A percentile compares a stretch with the other conserved stretches of the same genome.
These are phyloP conservation scores for Palythoa heliodiscus DNA, from an alignment of 92 coral and sea anemone genomes.

Conservation along the genomic window DNA sequence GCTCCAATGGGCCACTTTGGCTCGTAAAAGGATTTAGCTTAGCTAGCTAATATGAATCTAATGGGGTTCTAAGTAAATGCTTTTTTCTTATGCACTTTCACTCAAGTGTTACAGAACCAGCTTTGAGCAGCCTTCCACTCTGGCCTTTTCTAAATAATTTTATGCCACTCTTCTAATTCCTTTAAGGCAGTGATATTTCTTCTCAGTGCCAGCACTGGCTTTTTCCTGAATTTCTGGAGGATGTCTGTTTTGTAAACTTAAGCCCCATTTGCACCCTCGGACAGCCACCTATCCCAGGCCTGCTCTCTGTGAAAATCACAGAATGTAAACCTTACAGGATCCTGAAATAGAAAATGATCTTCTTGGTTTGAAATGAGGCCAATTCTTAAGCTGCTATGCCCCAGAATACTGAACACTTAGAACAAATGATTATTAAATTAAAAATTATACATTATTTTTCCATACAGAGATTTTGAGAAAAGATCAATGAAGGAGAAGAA, in stretches of 20 bases:
- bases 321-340: constrained; percentile 1
- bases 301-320: constrained; percentile 10
- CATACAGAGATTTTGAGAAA: too few relatives aligned
- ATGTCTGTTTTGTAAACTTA: background rate
- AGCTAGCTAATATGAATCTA: too few relatives aligned
- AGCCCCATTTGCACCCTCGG: background rate
- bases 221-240: background rate
- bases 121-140: background rate
- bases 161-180: background rate
- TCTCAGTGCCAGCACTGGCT: background rate
- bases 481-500: too few relatives aligned
- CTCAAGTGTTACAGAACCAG: background rate
- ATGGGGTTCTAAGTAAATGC: too few relatives aligned
- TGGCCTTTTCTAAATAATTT: background rate
- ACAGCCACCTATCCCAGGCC: background rate
- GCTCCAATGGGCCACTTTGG: too few relatives aligned
- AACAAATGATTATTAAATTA: too few relatives aligned
- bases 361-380: too few relatives aligned
- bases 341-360: background rate
- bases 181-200: background rate
- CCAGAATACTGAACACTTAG: too few relatives aligned
- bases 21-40: too few relatives aligned
- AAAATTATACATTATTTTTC: too few relatives aligned
- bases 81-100: background rate
- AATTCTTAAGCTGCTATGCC: too few relatives aligned